A percentile compares a stretch with the other conserved stretches of the same genome.
These are phyloP conservation scores for Rhamnusium bicolor DNA, from an alignment of 2,888 invertebrate species.

Conservation along the genomic window DNA sequence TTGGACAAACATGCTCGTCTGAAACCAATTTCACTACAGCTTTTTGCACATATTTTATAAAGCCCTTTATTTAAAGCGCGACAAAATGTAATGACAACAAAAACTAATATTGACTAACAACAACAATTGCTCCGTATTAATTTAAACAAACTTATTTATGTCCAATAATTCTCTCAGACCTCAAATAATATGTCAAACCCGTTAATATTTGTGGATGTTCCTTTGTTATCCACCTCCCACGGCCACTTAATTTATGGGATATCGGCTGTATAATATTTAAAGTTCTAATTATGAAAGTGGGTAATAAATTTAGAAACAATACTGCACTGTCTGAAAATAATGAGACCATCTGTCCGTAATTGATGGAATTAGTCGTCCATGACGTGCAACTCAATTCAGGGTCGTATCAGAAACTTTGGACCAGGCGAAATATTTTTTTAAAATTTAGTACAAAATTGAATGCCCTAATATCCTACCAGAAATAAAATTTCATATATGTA, in stretches of 20 bases:
- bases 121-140: not conserved
- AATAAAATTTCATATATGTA: no score
- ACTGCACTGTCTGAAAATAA: constrained; percentile 66
- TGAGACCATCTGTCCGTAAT: constrained; percentile 68
- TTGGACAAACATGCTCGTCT: no score
- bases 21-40: no score
- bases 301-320: constrained; percentile 67
- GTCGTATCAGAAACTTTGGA: constrained; percentile 18
- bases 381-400: constrained; percentile 45
- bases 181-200: constrained; percentile 46
- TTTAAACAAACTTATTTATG: constrained; percentile 4
- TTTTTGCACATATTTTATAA: no score
- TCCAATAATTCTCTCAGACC: constrained; percentile 41
- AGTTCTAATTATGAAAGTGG: constrained; percentile 66
- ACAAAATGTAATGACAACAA: not conserved
- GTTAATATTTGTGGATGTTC: constrained; percentile 51
- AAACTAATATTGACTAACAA: not conserved
- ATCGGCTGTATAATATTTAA: constrained; percentile 61
- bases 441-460: no score
- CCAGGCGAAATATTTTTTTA: not conserved
- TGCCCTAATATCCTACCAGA: no score
- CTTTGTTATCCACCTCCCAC: constrained; percentile 59
- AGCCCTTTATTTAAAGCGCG: not conserved
- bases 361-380: constrained; percentile 66
- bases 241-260: constrained; percentile 59